These are phyloP conservation scores for Gephyroberyx darwinii DNA, from an alignment of 2,797 vertebrate genomes.

Conservation along the genomic window DNA sequence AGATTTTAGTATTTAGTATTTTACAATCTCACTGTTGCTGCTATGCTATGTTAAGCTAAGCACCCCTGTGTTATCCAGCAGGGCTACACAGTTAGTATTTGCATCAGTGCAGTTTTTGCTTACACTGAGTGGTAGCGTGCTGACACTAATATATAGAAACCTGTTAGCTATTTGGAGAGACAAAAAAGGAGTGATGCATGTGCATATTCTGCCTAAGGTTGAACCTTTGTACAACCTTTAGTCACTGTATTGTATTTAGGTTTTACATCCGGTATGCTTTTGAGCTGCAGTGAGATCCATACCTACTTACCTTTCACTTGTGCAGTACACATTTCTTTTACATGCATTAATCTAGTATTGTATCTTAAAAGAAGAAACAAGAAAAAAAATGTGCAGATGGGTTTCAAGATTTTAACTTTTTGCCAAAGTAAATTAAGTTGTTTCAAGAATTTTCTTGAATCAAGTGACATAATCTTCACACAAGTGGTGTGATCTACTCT, in stretches of 20 bases:
- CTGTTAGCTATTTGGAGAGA: slow-evolving; percentile 1
- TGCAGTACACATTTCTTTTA: background rate
- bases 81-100: background rate
- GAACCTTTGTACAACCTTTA: too few species aligned
- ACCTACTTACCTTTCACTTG: background rate
- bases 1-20: too few species aligned
- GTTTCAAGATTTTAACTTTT: too few species aligned
- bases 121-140: slow-evolving; percentile 10
- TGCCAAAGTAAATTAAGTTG: too few species aligned
- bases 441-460: too few species aligned
- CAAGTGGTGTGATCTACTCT: too few species aligned
- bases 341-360: background rate
- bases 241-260: background rate
- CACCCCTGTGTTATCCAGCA: background rate
- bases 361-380: too few species aligned
- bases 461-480: too few species aligned
- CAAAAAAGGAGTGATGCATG: slow-evolving; percentile 14
- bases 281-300: background rate
- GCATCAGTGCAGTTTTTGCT: slow-evolving; percentile 10
- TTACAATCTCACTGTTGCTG: background rate
- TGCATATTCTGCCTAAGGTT: too few species aligned
- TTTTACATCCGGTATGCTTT: background rate
- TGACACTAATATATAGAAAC: slow-evolving; percentile 30
- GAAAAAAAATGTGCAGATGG: too few species aligned
- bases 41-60: too few species aligned